Conservation (phyloP, 2,797 vertebrate genomes). For the Cirrhinus mrigala region DNA sequence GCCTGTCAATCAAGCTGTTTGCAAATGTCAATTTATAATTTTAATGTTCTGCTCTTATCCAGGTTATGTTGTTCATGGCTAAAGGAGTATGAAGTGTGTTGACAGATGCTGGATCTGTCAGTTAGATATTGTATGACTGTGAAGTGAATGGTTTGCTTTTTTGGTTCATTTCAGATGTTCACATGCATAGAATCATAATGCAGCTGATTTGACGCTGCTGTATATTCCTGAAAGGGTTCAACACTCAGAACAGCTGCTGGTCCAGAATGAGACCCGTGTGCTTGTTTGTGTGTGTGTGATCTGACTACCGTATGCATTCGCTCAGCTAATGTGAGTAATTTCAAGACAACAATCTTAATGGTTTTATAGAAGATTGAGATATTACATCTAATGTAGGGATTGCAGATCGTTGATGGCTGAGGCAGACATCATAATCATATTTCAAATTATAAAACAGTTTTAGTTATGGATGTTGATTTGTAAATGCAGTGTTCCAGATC, state of each 20-base stretch:
- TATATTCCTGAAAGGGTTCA: constrained; percentile 8
- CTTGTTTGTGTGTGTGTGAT: not conserved
- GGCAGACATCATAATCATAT: not conserved
- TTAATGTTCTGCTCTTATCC: not conserved
- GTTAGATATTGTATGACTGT: not conserved
- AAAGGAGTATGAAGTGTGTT: not conserved
- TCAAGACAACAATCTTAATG: not conserved
- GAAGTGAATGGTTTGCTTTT: not conserved
- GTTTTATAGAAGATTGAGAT: not conserved
- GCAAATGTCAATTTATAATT: not conserved
- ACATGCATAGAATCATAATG: not conserved
- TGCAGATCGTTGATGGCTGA: not conserved
- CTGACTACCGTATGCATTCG: not conserved
- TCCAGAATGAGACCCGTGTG: not conserved
- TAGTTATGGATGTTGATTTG: not conserved
- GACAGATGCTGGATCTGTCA: not conserved
- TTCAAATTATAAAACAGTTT: not conserved
- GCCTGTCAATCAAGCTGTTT: no score
- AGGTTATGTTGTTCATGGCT: not conserved
- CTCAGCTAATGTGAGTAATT: not conserved
- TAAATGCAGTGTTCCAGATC: not conserved
- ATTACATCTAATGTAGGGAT: not conserved
- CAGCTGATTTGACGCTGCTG: not conserved
- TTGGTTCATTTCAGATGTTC: not conserved
- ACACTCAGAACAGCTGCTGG: not conserved